Percentiles rank a stretch among this genome's conserved stretches.
Evolutionary conservation across 64 coral and sea anemone genomes (phyloP).

Genomic region (Platygyra sinensis): DNA sequence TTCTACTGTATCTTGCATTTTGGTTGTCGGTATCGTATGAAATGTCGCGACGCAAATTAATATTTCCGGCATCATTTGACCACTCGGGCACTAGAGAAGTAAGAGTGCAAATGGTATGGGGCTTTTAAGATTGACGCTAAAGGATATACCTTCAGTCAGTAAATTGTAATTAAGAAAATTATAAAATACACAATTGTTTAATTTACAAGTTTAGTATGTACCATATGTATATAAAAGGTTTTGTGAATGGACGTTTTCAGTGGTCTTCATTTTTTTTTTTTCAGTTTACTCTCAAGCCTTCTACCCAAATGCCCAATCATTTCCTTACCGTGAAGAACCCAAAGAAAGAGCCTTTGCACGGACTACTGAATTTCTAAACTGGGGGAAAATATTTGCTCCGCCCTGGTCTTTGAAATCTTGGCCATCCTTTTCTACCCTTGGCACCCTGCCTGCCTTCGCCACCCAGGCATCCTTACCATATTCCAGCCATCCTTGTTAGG

Average conservation of each 20-base stretch:
- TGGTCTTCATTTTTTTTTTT: not conserved
- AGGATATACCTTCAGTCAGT: not conserved
- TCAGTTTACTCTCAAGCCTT: no score
- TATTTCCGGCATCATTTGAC: not conserved
- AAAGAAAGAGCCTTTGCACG: not conserved
- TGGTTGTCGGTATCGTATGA: not conserved
- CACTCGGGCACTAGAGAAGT: not conserved
- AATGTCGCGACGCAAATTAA: not conserved
- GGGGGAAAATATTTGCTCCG: no score
- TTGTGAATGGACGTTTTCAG: not conserved
- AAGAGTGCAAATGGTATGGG: not conserved
- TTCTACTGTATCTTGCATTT: not conserved
- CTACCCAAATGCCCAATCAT: not conserved
- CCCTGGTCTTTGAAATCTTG: no score
- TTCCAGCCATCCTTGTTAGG: no score
- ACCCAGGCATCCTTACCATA: no score
- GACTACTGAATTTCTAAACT: no score
- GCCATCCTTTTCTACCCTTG: no score
- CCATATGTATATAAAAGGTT: slow-evolving; percentile 24
- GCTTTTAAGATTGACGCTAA: not conserved
- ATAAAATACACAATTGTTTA: not conserved
- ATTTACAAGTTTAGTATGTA: slow-evolving; percentile 13
- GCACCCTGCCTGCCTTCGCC: no score
- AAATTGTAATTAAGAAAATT: slow-evolving; percentile 9
- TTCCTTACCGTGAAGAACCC: not conserved